A percentile compares a stretch with the other conserved stretches of the same genome.
Conservation (phyloP, 2,113 vertebrate species). For the Anhinga anhinga region DNA sequence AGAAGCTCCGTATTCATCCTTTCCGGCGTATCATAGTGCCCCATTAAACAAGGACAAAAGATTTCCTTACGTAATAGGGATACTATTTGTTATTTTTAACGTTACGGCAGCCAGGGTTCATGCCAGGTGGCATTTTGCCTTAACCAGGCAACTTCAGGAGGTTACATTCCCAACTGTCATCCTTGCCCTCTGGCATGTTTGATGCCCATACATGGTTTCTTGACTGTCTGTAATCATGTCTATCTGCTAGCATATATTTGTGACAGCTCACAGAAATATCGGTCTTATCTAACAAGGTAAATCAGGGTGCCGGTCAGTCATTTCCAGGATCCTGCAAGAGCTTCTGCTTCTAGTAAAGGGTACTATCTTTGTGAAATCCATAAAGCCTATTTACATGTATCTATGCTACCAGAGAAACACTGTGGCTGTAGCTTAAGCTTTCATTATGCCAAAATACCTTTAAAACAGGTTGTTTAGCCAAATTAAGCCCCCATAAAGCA, state of each 20-base stretch:
- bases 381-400: background rate
- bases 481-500: background rate
- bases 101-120: background rate
- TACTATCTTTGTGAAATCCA: background rate
- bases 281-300: background rate
- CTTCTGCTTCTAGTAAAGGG: background rate
- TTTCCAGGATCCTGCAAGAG: background rate
- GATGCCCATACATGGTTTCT: conserved; percentile 28
- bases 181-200: background rate
- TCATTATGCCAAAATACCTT: background rate
- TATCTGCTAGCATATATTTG: background rate
- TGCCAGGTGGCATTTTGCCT: conserved; percentile 33
- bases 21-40: background rate
- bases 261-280: background rate
- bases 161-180: background rate
- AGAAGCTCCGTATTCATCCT: background rate
- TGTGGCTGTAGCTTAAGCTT: accelerated
- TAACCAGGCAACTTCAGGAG: background rate
- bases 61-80: background rate
- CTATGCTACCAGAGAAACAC: background rate
- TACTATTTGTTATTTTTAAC: conserved; percentile 48
- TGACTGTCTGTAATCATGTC: background rate
- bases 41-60: conserved; percentile 1
- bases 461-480: background rate
- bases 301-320: background rate